Evolutionary conservation across 2,888 invertebrate species (phyloP).

Genomic region (Scelioninae gen. 2): DNA sequence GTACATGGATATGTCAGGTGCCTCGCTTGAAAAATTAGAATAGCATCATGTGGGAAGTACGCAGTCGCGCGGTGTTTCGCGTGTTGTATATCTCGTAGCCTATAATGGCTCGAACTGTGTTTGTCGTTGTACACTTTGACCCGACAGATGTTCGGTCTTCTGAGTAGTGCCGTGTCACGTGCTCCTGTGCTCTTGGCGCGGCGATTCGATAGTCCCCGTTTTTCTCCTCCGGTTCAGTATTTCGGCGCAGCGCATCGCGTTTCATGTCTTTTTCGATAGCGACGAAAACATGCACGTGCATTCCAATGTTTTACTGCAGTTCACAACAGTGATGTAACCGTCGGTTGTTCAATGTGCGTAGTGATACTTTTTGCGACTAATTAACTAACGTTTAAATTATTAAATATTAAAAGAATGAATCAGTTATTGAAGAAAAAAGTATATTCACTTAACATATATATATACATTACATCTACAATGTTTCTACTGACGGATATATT

Average conservation of each 20-base stretch:
- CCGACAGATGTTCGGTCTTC: conserved; percentile 36
- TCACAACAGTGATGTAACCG: conserved; percentile 16
- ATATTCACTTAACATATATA: no score
- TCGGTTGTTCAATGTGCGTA: conserved; percentile 12
- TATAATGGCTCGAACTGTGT: conserved; percentile 46
- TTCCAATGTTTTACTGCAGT: conserved; percentile 14
- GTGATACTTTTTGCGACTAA: no score
- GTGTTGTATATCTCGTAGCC: conserved; percentile 19
- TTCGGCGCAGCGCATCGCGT: conserved; percentile 49
- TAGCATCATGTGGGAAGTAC: conserved; percentile 26
- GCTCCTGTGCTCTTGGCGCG: conserved; percentile 44
- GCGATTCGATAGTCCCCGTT: conserved; percentile 40
- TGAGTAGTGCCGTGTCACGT: conserved; percentile 50
- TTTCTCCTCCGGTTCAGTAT: conserved; percentile 46
- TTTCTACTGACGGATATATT: no score
- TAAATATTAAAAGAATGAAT: no score
- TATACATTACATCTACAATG: no score
- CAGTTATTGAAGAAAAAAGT: no score
- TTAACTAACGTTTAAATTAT: no score
- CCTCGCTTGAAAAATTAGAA: conserved; percentile 17
- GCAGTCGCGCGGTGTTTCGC: conserved; percentile 38
- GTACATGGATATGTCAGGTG: no score
- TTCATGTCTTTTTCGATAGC: conserved; percentile 21
- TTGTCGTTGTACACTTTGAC: conserved; percentile 57
- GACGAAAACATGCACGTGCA: conserved; percentile 15